These are phyloP conservation scores for Neoitamus cyanurus DNA, from an alignment of 2,888 invertebrate species.

Conservation along the genomic window DNA sequence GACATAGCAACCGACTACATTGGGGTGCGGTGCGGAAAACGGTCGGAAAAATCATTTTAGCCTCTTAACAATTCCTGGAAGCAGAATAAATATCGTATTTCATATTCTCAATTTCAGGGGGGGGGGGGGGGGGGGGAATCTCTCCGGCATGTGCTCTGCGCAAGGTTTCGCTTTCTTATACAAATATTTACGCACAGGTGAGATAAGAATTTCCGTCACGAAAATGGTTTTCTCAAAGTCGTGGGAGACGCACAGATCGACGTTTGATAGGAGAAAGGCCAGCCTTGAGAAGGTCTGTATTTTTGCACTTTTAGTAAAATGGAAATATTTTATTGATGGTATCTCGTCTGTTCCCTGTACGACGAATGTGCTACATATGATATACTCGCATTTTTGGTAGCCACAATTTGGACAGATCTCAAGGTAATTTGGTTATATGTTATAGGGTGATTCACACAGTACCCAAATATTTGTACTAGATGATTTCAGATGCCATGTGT, in stretches of 20 bases:
- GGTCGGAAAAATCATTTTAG: not conserved
- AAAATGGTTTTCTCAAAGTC: slow-evolving; percentile 1
- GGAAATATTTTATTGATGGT: not conserved
- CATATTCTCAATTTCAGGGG: not conserved
- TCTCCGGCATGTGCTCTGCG: not conserved
- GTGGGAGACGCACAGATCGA: not conserved
- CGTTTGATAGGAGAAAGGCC: not conserved
- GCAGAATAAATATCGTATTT: slow-evolving; percentile 29
- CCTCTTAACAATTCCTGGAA: slow-evolving; percentile 15
- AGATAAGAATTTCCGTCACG: slow-evolving; percentile 25
- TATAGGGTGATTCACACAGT: no score
- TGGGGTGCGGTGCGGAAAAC: not conserved
- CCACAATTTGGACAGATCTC: no score
- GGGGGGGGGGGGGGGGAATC: not conserved
- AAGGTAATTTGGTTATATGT: no score
- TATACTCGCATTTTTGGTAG: no score
- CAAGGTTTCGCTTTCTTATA: not conserved
- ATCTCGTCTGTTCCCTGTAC: not conserved
- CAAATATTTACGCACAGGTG: slow-evolving; percentile 39
- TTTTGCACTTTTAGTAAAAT: not conserved
- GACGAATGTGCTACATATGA: no score
- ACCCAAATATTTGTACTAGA: no score
- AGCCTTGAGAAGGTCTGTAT: not conserved
- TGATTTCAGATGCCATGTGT: no score
- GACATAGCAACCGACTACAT: not conserved